These are phyloP conservation scores for Octodonta nipae DNA, from an alignment of 2,888 invertebrate species.

Conservation along the genomic window DNA sequence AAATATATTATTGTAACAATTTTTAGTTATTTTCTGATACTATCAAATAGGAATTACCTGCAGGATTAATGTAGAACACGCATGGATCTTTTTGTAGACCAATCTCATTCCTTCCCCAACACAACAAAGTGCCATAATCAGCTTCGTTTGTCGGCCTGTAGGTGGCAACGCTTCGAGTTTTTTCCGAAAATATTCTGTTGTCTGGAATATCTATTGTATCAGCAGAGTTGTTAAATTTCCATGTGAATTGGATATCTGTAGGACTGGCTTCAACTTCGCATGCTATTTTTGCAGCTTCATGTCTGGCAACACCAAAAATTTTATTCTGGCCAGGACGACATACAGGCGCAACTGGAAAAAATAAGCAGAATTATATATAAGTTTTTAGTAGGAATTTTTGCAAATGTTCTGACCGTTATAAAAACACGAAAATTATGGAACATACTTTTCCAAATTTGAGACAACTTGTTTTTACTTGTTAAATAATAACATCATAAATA, in stretches of 20 bases:
- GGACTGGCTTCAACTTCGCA: conserved; percentile 68
- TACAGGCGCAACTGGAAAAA: conserved; percentile 50
- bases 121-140: conserved; percentile 62
- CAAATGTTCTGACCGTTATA: background rate
- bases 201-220: conserved; percentile 56
- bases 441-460: background rate
- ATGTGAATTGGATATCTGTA: conserved; percentile 50
- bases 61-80: conserved; percentile 58
- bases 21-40: too few relatives aligned
- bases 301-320: conserved; percentile 58
- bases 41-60: too few relatives aligned
- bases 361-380: background rate
- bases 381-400: background rate
- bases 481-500: background rate
- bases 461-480: background rate
- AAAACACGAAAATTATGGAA: background rate
- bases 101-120: conserved; percentile 61
- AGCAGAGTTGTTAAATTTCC: conserved; percentile 66
- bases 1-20: too few relatives aligned
- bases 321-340: conserved; percentile 56
- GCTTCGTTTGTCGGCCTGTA: conserved; percentile 60
- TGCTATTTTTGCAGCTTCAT: conserved; percentile 52
- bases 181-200: conserved; percentile 46
- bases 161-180: conserved; percentile 48
- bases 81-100: conserved; percentile 61